These are phyloP conservation scores for Caiman crocodilus DNA, from an alignment of 2,797 vertebrate genomes.

Conservation along the genomic window DNA sequence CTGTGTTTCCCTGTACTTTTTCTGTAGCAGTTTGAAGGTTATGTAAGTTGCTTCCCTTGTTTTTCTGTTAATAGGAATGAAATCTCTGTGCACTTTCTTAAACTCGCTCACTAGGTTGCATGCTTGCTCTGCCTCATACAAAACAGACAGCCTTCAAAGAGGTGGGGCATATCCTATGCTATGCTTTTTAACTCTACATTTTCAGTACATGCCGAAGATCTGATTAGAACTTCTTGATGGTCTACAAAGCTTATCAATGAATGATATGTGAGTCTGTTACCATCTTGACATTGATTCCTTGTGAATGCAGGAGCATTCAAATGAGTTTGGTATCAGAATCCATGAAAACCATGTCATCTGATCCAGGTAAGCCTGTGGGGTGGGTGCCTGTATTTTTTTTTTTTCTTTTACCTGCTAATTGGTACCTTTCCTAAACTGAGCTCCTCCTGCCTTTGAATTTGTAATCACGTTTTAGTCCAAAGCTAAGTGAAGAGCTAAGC, in stretches of 20 bases:
- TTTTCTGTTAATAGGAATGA: slow-evolving; percentile 50
- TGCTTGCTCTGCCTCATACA: slow-evolving; percentile 19
- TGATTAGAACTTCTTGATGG: slow-evolving; percentile 1
- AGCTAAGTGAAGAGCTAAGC: slow-evolving; percentile 7
- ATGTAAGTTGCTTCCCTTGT: slow-evolving; percentile 70
- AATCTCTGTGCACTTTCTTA: background rate
- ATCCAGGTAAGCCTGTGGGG: slow-evolving; percentile 59
- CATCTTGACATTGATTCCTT: background rate
- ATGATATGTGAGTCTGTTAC: slow-evolving; percentile 1
- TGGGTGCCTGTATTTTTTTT: background rate
- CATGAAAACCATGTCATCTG: slow-evolving; percentile 61
- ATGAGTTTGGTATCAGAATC: slow-evolving; percentile 14
- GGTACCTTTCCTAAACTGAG: background rate
- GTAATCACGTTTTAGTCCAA: background rate
- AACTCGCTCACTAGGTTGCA: background rate
- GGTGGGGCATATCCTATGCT: slow-evolving; percentile 42
- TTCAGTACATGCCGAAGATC: background rate
- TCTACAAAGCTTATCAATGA: slow-evolving; percentile 3
- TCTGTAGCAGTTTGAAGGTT: slow-evolving; percentile 49
- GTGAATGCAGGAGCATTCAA: background rate
- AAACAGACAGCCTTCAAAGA: slow-evolving; percentile 39
- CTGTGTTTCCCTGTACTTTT: slow-evolving; percentile 31
- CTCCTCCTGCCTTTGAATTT: background rate
- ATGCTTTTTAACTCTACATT: slow-evolving; percentile 4
- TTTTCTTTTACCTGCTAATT: background rate